A percentile compares a stretch with the other conserved stretches of the same genome.
Conservation (phyloP, 2,888 invertebrate species). For the Fabriciana adippe region DNA sequence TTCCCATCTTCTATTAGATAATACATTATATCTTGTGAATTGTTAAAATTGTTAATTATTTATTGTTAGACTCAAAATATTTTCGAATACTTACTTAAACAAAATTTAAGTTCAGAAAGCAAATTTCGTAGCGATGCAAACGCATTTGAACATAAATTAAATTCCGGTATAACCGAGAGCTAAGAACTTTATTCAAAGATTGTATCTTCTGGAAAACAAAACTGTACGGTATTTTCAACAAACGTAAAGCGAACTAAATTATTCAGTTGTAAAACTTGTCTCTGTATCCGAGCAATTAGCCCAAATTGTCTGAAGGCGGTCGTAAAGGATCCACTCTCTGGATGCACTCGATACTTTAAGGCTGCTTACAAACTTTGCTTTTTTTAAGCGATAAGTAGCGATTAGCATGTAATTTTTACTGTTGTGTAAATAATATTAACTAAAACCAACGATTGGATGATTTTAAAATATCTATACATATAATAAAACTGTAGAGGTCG, state of each 20-base stretch:
- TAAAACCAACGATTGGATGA: background rate
- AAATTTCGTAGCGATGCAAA: background rate
- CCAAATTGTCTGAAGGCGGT: constrained; percentile 43
- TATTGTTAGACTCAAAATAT: no score
- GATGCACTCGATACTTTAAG: constrained; percentile 27
- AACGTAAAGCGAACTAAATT: constrained; percentile 36
- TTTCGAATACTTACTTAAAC: no score
- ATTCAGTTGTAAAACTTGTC: constrained; percentile 39
- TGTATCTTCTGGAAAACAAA: constrained; percentile 17
- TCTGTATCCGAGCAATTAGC: constrained; percentile 45
- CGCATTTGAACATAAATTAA: constrained; percentile 15
- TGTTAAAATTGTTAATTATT: no score
- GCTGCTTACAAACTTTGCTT: background rate
- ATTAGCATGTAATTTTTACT: background rate
- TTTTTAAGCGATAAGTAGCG: background rate
- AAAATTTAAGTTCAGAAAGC: background rate
- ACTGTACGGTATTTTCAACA: constrained; percentile 9
- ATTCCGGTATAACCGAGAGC: constrained; percentile 1
- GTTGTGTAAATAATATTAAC: no score
- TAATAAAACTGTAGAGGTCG: no score
- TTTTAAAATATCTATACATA: background rate
- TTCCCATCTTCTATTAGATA: no score
- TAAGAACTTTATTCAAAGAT: constrained; percentile 13
- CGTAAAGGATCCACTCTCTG: constrained; percentile 29
- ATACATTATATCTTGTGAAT: no score